Base-by-base conservation (phyloP, 2,888 invertebrate species). In the Morpho achilles region DNA sequence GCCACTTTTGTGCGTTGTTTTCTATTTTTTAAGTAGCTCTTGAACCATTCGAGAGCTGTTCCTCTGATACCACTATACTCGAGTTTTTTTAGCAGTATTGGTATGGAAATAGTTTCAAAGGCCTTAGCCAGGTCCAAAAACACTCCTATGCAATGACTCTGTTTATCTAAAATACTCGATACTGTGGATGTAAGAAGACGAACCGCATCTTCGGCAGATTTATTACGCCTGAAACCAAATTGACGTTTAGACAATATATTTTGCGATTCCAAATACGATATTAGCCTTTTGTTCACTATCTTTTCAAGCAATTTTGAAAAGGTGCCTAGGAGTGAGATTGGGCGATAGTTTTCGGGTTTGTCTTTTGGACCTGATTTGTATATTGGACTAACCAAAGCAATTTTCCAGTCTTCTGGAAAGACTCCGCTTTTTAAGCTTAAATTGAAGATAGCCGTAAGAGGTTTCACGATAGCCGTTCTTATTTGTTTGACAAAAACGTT, bases 101-200 rank as follows among this genome's bases (percentile, higher is more conserved):
- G 50, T 8, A 46, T 44, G 9, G 49, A 52, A 43, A 58, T 56
- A 16, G 53, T 59, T 8, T 58, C 60, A 41, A 63, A 66, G 2
- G 63, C 63, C 43, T 59, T 60, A 5, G 56, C 59, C 4, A 65
- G 53, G 16, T 63, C 63, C 7, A 63, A 42, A 22, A 60, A 62
- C 8, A 62, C 22, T 2, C 59, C 53, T n/a, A 62, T 39, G 23
- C 47, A 51, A n/a, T 45, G 41, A 10, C 47, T 49, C 5, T 56
- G 44, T 10, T 45, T 16, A 22, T 61, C 60, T 3, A 65, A 39
- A 9, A 57, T 8, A 1, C n/a, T 22, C 7, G 52, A 23, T 5
- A 66, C 40, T 22, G n/a, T 16, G 1, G 58, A 51, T 6, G 57
- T 57, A 4, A 65, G 22, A 8, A 42, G n/a, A 1, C 10, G 32